Conservation (phyloP, 2,888 invertebrate genomes). For the Synergus itoensis region DNA sequence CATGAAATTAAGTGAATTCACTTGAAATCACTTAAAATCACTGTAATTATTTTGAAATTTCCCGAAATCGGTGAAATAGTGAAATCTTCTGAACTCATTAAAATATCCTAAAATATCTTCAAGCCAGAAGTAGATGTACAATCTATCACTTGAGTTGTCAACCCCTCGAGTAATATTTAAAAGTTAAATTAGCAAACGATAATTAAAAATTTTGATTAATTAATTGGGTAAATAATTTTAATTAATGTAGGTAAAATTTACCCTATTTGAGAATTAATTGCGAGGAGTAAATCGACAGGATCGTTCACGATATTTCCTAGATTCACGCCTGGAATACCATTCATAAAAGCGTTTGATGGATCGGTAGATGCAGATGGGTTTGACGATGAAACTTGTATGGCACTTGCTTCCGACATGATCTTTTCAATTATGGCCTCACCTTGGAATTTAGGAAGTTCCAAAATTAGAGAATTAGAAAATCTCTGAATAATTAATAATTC, state of each 20-base stretch:
- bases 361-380: background rate
- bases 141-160: no score
- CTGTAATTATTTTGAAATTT: no score
- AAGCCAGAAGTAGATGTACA: no score
- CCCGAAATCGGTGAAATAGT: no score
- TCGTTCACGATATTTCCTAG: slow-evolving; percentile 50
- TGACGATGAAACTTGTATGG: slow-evolving; percentile 10
- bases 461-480: background rate
- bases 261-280: slow-evolving; percentile 53
- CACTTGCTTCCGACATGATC: slow-evolving; percentile 2
- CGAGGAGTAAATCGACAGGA: slow-evolving; percentile 54
- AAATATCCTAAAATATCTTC: no score
- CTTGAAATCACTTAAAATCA: no score
- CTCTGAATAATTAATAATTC: no score
- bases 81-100: no score
- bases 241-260: slow-evolving; percentile 44
- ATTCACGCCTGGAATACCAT: slow-evolving; percentile 44
- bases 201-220: background rate
- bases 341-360: slow-evolving; percentile 18
- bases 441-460: background rate
- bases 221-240: background rate
- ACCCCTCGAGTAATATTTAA: background rate
- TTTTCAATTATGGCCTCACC: background rate
- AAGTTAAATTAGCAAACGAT: no score
- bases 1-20: no score